Conservation (phyloP, 2,113 vertebrate species). For the Myxocyprinus asiaticus region DNA sequence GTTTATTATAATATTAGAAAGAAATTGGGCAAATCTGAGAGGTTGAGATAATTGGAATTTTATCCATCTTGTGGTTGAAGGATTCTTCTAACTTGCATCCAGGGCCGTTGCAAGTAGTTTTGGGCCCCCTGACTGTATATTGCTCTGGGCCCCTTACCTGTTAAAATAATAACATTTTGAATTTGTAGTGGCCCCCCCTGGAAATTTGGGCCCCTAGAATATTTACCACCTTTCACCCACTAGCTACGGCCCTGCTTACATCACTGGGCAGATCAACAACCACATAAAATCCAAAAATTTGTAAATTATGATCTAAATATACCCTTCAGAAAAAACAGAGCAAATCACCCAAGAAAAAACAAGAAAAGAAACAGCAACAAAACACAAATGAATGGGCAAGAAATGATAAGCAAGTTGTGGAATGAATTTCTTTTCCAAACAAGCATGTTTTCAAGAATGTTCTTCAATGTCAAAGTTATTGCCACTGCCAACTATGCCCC, state of each 20-base stretch:
- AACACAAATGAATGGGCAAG: background rate
- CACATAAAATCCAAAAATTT: background rate
- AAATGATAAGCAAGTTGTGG: background rate
- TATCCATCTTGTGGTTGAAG: slow-evolving; percentile 3
- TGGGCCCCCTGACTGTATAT: too few species aligned
- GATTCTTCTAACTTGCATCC: background rate
- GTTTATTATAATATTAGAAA: background rate
- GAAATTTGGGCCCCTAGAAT: too few species aligned
- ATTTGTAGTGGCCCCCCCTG: too few species aligned
- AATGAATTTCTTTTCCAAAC: background rate
- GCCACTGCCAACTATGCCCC: slow-evolving; percentile 19
- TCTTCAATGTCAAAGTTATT: slow-evolving; percentile 1
- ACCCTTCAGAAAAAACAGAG: background rate
- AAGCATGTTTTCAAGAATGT: background rate
- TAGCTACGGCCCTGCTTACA: background rate
- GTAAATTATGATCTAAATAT: background rate
- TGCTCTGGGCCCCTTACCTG: too few species aligned
- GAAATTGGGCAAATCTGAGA: slow-evolving; percentile 13
- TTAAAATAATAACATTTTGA: too few species aligned
- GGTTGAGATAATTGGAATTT: slow-evolving; percentile 15
- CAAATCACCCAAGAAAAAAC: background rate
- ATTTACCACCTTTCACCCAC: too few species aligned
- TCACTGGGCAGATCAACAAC: slow-evolving; percentile 13
- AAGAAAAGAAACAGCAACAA: background rate
- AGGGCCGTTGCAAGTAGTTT: too few species aligned